Evolutionary conservation across 2,888 invertebrate genomes (phyloP).

Genomic region (Macaria notata): DNA sequence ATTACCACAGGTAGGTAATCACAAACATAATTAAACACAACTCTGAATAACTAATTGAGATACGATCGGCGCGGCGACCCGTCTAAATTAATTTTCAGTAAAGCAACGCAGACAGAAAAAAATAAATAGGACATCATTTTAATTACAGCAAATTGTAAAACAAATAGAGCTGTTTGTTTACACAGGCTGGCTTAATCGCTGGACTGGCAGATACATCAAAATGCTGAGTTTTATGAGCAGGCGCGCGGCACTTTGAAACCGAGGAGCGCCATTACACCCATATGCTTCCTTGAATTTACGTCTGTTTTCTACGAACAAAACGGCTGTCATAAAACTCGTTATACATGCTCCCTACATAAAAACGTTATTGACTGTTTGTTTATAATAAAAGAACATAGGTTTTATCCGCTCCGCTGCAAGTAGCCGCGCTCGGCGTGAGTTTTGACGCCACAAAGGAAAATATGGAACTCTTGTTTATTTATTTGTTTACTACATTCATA

Average conservation of each 20-base stretch:
- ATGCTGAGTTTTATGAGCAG: slow-evolving; percentile 65
- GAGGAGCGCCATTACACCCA: slow-evolving; percentile 76
- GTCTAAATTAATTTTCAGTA: too few species aligned
- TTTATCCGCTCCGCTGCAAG: slow-evolving; percentile 35
- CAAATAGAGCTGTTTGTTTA: slow-evolving; percentile 74
- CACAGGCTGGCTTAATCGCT: slow-evolving; percentile 58
- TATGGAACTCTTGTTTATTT: too few species aligned
- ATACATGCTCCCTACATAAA: slow-evolving; percentile 63
- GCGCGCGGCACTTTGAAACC: slow-evolving; percentile 73
- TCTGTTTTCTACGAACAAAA: slow-evolving; percentile 80
- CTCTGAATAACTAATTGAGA: too few species aligned
- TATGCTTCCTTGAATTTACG: slow-evolving; percentile 80
- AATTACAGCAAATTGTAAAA: slow-evolving; percentile 56
- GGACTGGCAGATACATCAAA: slow-evolving; percentile 71
- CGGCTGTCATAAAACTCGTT: slow-evolving; percentile 70
- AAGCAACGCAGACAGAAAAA: slow-evolving; percentile 8
- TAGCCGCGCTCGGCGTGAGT: slow-evolving; percentile 21
- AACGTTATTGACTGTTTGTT: slow-evolving; percentile 73
- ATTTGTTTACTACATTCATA: too few species aligned
- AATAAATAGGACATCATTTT: slow-evolving; percentile 38
- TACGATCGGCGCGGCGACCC: too few species aligned
- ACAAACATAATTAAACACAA: too few species aligned
- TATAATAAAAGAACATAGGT: slow-evolving; percentile 57
- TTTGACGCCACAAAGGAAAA: neutral
- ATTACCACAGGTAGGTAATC: too few species aligned